These are phyloP conservation scores for Mystacornis crossleyi DNA, from an alignment of 2,113 vertebrate genomes.

Conservation along the genomic window DNA sequence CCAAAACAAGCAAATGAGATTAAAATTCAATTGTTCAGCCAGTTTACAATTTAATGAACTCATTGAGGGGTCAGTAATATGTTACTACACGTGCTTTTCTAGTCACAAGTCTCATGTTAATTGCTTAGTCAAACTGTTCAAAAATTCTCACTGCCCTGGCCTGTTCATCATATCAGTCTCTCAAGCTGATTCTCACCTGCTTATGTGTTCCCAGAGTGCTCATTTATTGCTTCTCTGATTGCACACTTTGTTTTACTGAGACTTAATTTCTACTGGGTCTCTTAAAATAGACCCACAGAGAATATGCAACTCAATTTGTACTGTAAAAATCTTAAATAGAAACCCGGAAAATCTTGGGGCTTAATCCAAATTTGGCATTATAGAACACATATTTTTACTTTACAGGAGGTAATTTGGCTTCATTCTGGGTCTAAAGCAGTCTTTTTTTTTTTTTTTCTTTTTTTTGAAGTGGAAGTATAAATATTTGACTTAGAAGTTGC, in stretches of 20 bases:
- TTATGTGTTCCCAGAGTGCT: neutral
- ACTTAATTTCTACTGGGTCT: neutral
- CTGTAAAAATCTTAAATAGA: neutral
- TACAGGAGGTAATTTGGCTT: neutral
- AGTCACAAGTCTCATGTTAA: neutral
- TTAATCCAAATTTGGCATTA: neutral
- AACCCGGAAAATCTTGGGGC: neutral
- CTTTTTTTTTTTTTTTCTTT: neutral
- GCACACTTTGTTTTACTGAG: conserved; percentile 21
- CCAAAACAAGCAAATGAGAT: neutral
- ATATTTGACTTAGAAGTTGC: neutral
- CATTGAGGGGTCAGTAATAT: neutral
- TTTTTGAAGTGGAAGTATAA: neutral
- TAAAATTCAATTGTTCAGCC: neutral
- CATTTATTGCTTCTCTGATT: conserved; percentile 35
- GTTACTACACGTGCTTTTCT: neutral
- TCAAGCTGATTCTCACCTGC: neutral
- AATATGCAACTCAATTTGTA: neutral
- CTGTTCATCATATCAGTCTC: neutral
- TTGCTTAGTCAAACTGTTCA: neutral
- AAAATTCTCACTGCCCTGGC: neutral
- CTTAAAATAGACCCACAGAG: conserved; percentile 7
- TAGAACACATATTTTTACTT: neutral
- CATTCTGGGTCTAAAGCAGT: neutral
- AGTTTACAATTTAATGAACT: conserved; percentile 6